Evolutionary conservation across 2,888 invertebrate species (phyloP), one percentile per base, ranked within the genome.

Genomic region (Diachrysia chrysitis): DNA sequence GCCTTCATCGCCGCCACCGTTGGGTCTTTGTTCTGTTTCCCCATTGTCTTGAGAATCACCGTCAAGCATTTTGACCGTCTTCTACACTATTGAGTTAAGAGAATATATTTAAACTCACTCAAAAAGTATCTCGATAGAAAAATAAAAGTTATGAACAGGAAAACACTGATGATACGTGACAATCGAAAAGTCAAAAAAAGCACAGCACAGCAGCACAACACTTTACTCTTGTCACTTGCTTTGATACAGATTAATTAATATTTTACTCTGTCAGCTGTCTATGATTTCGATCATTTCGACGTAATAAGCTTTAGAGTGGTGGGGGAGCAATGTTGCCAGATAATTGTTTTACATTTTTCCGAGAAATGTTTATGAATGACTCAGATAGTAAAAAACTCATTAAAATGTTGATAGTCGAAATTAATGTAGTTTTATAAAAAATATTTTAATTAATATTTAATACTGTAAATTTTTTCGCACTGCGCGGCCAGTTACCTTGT

Each of bases 1-100:
- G 76, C 91, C 89, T 86, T 93, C 93, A 84, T 95, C 95, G 65
- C 92, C 92, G 66, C 89, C 92, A 67, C 94, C 94, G 86, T 95
- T 94, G 23, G 89, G 83, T 83, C 94, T 95, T 95, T 95, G 95
- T 94, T 94, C 95, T 82, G 82, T 80, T 77, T 88, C 82, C 56
- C 87, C 90, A 87, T 89, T 90, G 85, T 93, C 93, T 87, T 88
- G 82, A 63, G 79, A 68, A 74, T 86, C 88, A 73, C 88, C 86
- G 67, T 93, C 93, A 69, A 92, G 86, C 93, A 95, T 94, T 69
- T 75, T 82, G 51, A 61, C 60, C 48, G 63, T 54, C 62, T 59
- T 16, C 3, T 57, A 19, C 0, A 16, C n/a, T 32, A 42, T 56
- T 0, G 32, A 37, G 46, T 56, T 0, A 37, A 37, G 46, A 51